A percentile compares a stretch with the other conserved stretches of the same genome.
These are phyloP conservation scores for Premnoplex brunnescens DNA, from an alignment of 2,797 vertebrate genomes.

Conservation along the genomic window DNA sequence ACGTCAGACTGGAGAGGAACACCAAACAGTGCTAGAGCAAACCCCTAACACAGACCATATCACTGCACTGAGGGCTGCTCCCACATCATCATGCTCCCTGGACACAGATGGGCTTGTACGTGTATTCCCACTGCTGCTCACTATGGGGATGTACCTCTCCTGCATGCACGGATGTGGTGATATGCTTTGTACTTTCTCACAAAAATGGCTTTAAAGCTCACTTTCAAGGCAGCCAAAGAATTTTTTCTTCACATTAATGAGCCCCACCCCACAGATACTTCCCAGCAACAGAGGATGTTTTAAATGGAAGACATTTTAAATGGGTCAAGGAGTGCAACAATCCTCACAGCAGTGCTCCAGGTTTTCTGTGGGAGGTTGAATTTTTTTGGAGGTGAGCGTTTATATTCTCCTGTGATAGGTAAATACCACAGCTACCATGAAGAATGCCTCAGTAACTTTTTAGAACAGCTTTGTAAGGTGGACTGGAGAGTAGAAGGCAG, in stretches of 20 bases:
- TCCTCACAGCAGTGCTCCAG: not conserved
- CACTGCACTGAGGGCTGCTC: not conserved
- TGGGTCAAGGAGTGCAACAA: not conserved
- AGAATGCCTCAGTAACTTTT: not conserved
- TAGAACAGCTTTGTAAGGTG: not conserved
- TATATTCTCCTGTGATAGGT: not conserved
- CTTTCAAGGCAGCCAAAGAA: not conserved
- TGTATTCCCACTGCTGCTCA: not conserved
- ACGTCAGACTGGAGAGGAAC: not conserved
- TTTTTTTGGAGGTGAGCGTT: not conserved
- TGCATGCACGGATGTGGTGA: not conserved
- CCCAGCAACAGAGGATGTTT: not conserved
- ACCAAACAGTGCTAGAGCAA: not conserved
- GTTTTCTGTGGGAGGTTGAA: not conserved
- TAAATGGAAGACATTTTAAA: not conserved
- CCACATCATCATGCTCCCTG: fast-evolving
- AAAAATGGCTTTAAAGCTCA: not conserved
- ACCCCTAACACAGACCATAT: not conserved
- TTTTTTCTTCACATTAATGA: not conserved
- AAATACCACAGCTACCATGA: not conserved
- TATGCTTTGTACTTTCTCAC: not conserved
- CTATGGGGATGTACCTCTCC: not conserved
- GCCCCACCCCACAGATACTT: not conserved
- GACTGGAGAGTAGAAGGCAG: not conserved
- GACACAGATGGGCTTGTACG: fast-evolving